These are phyloP conservation scores for Tamias sibiricus DNA, from an alignment of 2,113 vertebrate genomes.

Conservation along the genomic window DNA sequence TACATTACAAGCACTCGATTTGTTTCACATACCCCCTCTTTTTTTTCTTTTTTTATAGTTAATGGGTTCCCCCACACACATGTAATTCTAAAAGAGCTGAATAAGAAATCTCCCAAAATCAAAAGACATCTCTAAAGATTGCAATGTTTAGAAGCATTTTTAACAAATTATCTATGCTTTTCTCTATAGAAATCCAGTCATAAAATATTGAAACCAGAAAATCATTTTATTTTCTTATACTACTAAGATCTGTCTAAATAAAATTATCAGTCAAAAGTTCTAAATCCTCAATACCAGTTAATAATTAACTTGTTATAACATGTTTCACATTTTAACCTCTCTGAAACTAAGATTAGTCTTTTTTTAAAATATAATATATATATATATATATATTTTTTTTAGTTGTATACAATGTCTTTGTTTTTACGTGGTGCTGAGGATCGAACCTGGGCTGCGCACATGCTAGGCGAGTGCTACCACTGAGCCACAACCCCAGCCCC, in stretches of 20 bases:
- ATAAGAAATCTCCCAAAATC: slow-evolving; percentile 42
- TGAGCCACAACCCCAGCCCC: no score
- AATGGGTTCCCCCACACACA: background rate
- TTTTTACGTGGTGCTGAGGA: no score
- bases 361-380: no score
- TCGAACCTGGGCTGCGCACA: no score
- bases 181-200: slow-evolving; percentile 20
- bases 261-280: background rate
- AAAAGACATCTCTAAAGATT: slow-evolving; percentile 25
- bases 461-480: no score
- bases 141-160: slow-evolving; percentile 3
- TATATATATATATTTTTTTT: no score
- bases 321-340: background rate
- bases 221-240: slow-evolving; percentile 48
- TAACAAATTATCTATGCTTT: slow-evolving; percentile 22
- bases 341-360: background rate
- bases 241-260: background rate
- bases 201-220: background rate
- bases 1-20: background rate
- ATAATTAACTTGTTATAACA: background rate
- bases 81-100: slow-evolving; percentile 23
- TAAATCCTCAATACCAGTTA: background rate
- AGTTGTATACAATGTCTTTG: no score
- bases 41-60: background rate
- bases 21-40: background rate